Base-by-base conservation (phyloP, 2,113 vertebrate genomes). In the Crotalus helleri region DNA sequence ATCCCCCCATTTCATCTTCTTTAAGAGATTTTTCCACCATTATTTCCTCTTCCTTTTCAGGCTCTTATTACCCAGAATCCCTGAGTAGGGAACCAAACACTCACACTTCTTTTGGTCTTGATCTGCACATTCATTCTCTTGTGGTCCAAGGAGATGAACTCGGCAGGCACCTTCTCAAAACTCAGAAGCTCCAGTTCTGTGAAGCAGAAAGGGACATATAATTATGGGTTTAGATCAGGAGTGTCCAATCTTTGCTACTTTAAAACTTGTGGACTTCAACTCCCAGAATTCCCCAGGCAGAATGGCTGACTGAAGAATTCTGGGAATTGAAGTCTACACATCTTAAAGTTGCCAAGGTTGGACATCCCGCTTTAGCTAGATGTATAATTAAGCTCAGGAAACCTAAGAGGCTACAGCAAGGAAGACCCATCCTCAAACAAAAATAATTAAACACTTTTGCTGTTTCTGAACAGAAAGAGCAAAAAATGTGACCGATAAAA, bases 131-230 rank as follows among this genome's bases (percentile, higher is more conserved):
- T 94, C 94, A 96, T 88, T 59, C 89, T 95, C 12, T 5, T 51
- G 55, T 95, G 91, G 1, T 90, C 92, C 94, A 96, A 89, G 92
- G 95, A 94, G 58, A 96, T 92, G 29, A 97, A 97, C 21, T 97
- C 93, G 15, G 97, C 97, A 12, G 96, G 95, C 21, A 97, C 7
- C 0, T 58, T 92, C 57, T 59, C 61, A 1, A 91, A 91, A 15
- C 81, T 92, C 93, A 97, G 93, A 26, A 97, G 94, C 6, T 95
- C 93, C 0, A 0, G 57, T 92, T 97, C 97, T 97, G 87, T 7
- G 26, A 58, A 9, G 17, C 19, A 57, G 24, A 87, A 46, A 93
- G 44, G 58, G 57, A 24, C 23, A 12, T 5, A 17, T 53, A 7
- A 59, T 21, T 15, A 33, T 59, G 29, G 29, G 46, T 33, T 55